phyloP scores from a whole-genome alignment of 1,140 invertebrate genomes.

The Apis dorsata region DNA sequence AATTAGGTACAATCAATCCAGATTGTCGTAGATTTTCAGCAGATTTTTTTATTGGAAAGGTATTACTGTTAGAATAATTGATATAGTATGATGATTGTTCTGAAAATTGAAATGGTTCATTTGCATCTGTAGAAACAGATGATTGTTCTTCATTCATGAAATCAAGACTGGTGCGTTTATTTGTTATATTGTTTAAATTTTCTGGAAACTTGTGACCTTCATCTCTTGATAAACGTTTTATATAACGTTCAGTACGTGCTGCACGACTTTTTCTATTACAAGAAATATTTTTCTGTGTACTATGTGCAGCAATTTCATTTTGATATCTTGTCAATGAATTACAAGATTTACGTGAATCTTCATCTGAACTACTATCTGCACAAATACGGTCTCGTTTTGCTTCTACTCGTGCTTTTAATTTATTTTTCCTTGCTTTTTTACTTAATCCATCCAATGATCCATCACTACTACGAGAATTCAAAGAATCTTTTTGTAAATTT shows the following conservation, averaged over 20 bases:
- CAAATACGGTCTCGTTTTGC: conserved; percentile 83
- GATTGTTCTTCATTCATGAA: conserved; percentile 51
- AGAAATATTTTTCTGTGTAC: conserved; percentile 77
- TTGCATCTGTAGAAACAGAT: neutral
- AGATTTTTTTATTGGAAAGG: conserved; percentile 39
- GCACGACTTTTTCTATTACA: conserved; percentile 82
- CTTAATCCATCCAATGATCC: conserved; percentile 79
- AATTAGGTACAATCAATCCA: neutral
- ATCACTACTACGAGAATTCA: conserved; percentile 74
- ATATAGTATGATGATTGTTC: conserved; percentile 37
- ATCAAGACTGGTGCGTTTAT: conserved; percentile 23
- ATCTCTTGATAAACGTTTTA: conserved; percentile 86
- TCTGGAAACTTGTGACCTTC: conserved; percentile 76
- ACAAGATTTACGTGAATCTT: conserved; percentile 84
- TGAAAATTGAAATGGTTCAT: conserved; percentile 26
- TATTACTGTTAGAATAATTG: conserved; percentile 31
- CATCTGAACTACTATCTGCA: conserved; percentile 87
- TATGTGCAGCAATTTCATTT: conserved; percentile 82
- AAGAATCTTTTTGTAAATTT: conserved; percentile 36
- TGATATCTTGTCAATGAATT: conserved; percentile 84
- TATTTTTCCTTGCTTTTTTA: conserved; percentile 81
- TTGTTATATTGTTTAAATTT: conserved; percentile 41
- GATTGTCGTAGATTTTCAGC: conserved; percentile 34
- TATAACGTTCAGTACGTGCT: conserved; percentile 89
- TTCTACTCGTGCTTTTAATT: conserved; percentile 84